phyloP scores from a whole-genome alignment of 2,888 invertebrate species.

The Steinernema scapterisci region DNA sequence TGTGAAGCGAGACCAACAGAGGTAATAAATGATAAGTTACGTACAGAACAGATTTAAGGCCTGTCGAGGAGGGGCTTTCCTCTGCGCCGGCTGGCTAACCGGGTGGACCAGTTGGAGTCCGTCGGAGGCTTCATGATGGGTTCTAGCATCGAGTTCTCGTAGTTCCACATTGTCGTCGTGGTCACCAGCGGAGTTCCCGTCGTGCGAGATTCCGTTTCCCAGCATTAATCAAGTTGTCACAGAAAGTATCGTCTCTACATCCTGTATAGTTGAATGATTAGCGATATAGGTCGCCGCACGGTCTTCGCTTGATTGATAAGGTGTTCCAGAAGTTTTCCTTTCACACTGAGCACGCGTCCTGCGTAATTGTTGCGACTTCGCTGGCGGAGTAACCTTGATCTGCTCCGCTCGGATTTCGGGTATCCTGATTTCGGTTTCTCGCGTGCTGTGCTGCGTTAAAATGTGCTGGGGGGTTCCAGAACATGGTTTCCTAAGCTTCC shows the following conservation, averaged over 20 bases:
- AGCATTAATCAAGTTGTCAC: background rate
- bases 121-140: constrained; percentile 1
- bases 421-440: background rate
- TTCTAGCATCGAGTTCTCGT: background rate
- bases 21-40: too few relatives aligned
- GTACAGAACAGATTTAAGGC: background rate
- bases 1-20: too few relatives aligned
- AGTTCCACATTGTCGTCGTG: background rate
- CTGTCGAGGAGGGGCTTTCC: background rate
- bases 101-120: background rate
- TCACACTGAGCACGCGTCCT: background rate
- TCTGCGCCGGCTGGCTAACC: constrained; percentile 1
- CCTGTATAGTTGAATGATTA: background rate
- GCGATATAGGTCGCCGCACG: constrained; percentile 8
- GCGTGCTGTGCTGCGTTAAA: too few relatives aligned
- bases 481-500: too few relatives aligned
- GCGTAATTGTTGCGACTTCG: background rate
- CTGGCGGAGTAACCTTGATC: constrained; percentile 1
- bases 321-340: constrained; percentile 7
- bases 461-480: too few relatives aligned
- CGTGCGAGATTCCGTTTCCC: background rate
- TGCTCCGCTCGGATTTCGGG: background rate
- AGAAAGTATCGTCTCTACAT: background rate
- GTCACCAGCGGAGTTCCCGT: background rate
- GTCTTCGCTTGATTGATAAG: constrained; percentile 10